phyloP scores from a whole-genome alignment of 2,113 vertebrate species.

The Carassius auratus region DNA sequence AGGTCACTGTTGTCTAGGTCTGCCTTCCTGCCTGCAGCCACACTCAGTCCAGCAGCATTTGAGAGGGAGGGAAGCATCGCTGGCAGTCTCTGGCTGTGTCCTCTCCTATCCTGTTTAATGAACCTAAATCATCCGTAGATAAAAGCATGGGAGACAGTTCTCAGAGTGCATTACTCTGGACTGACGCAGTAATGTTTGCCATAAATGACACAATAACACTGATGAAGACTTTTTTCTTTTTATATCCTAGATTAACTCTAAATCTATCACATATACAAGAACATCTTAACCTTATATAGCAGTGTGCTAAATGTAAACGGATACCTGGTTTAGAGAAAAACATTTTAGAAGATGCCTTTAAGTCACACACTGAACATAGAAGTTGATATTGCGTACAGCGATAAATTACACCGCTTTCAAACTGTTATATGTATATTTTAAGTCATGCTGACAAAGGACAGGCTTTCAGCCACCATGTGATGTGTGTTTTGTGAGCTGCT shows the following conservation, averaged over 20 bases:
- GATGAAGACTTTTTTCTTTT: slow-evolving; percentile 7
- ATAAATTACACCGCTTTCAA: slow-evolving; percentile 14
- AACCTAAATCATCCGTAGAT: not conserved
- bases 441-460: not conserved
- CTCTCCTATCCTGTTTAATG: not conserved
- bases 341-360: not conserved
- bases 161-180: slow-evolving; percentile 6
- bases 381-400: not conserved
- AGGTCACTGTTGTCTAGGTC: not conserved
- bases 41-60: not conserved
- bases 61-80: not conserved
- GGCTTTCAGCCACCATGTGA: not conserved
- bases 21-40: not conserved
- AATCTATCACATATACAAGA: slow-evolving; percentile 22
- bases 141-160: slow-evolving; percentile 10
- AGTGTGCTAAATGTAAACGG: not conserved
- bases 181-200: not conserved
- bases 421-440: not conserved
- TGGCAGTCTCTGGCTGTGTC: not conserved
- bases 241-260: slow-evolving; percentile 12
- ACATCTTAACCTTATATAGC: slow-evolving; percentile 9
- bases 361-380: not conserved
- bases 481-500: not conserved
- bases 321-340: not conserved
- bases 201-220: slow-evolving; percentile 7